Percentiles rank a stretch among this genome's conserved stretches.
Evolutionary conservation across 2,797 vertebrate genomes (phyloP).

Genomic region (Morus bassanus): DNA sequence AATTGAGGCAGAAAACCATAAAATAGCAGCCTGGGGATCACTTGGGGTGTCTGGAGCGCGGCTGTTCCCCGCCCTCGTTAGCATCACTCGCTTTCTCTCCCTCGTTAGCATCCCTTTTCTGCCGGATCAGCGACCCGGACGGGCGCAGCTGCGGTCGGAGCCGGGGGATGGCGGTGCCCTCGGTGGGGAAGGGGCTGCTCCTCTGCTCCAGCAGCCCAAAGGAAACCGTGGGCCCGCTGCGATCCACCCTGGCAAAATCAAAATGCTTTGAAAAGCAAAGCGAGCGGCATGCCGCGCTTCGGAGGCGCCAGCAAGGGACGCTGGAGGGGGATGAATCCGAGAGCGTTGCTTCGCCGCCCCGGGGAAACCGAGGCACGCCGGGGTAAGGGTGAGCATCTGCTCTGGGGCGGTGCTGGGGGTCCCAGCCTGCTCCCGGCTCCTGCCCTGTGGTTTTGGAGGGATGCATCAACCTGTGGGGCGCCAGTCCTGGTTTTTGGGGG

Average conservation of each 20-base stretch:
- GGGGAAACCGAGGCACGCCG: background rate
- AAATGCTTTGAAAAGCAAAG: background rate
- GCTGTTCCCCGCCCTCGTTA: background rate
- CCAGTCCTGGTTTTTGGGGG: accelerated
- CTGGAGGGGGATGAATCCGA: background rate
- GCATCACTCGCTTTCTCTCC: background rate
- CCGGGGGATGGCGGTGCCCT: accelerated
- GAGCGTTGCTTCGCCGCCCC: accelerated
- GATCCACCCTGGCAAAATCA: background rate
- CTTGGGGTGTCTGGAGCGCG: background rate
- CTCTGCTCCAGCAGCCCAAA: background rate
- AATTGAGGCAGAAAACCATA: background rate
- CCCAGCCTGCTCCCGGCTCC: background rate
- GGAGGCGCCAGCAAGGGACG: background rate
- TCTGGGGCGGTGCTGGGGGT: background rate
- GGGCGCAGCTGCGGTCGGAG: accelerated
- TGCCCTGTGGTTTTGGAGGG: background rate
- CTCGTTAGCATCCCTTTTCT: background rate
- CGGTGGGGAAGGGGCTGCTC: background rate
- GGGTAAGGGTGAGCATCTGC: background rate
- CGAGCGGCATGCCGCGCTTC: accelerated
- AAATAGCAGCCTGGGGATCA: background rate
- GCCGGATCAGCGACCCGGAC: accelerated
- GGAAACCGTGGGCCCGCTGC: accelerated
- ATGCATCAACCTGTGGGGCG: accelerated